Conservation (phyloP, 2,113 vertebrate genomes). For the Podarcis muralis region DNA sequence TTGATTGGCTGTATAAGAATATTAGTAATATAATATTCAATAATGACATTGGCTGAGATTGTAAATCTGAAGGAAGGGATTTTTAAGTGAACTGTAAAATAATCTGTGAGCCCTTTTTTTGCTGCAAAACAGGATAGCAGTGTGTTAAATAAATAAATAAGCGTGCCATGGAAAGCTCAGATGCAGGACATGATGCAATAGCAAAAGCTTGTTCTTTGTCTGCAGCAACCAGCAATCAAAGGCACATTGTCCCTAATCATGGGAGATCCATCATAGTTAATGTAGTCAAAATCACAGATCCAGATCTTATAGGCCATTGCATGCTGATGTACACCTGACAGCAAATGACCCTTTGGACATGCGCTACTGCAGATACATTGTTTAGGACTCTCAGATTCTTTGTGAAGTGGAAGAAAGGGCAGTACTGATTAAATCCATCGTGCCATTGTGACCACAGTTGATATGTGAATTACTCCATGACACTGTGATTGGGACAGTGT, state of each 20-base stretch:
- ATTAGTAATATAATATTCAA: too few species aligned
- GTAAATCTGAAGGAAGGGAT: too few species aligned
- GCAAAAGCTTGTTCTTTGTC: background rate
- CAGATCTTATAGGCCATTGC: background rate
- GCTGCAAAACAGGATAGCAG: too few species aligned
- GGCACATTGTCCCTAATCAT: background rate
- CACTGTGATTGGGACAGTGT: background rate
- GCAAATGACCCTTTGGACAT: background rate
- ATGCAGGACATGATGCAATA: background rate
- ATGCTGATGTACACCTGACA: background rate
- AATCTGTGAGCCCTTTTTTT: too few species aligned
- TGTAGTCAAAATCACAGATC: background rate
- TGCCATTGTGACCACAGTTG: background rate
- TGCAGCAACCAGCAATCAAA: background rate
- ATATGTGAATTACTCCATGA: background rate
- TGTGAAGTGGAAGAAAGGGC: background rate
- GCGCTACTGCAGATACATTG: background rate
- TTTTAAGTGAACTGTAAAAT: background rate
- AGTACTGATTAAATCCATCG: background rate
- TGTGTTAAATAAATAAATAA: too few species aligned
- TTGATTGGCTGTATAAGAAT: too few species aligned
- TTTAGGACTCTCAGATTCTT: background rate
- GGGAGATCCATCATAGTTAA: background rate
- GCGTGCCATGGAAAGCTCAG: background rate
- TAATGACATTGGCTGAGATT: too few species aligned